phyloP scores from a whole-genome alignment of 2,113 vertebrate genomes.

The Columbina picui region DNA sequence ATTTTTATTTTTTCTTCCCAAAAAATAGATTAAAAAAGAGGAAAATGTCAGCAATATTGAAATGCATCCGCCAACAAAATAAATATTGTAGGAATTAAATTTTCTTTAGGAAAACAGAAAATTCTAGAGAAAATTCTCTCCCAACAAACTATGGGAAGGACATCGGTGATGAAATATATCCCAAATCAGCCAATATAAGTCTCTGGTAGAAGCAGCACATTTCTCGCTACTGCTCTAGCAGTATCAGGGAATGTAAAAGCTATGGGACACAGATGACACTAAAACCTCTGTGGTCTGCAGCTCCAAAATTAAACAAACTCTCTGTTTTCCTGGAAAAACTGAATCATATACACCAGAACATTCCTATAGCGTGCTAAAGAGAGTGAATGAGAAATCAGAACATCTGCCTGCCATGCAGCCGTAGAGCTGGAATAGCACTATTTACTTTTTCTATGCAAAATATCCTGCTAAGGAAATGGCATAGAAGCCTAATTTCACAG shows the following conservation, averaged over 20 bases:
- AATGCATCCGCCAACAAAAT: not conserved
- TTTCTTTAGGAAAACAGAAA: not conserved
- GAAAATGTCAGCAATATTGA: not conserved
- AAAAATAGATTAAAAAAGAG: not conserved
- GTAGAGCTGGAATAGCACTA: constrained; percentile 36
- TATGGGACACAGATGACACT: no score
- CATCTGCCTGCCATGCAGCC: not conserved
- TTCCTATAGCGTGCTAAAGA: not conserved
- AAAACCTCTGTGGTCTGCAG: not conserved
- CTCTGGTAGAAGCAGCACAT: not conserved
- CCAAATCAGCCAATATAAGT: not conserved
- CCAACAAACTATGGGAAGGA: not conserved
- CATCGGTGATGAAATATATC: not conserved
- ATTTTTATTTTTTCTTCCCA: not conserved
- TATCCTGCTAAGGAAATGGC: constrained; percentile 23
- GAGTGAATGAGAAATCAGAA: constrained; percentile 1
- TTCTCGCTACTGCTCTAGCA: not conserved
- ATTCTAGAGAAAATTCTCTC: not conserved
- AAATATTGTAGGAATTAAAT: not conserved
- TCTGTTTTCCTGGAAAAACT: not conserved
- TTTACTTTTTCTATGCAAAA: constrained; percentile 55
- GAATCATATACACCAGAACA: not conserved
- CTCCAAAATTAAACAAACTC: not conserved
- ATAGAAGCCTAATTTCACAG: constrained; percentile 26
- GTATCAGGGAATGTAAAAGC: not conserved